Percentiles rank a stretch among this genome's conserved stretches.
Evolutionary conservation across 2,113 vertebrate species (phyloP).

Genomic region (Odocoileus hemionus): DNA sequence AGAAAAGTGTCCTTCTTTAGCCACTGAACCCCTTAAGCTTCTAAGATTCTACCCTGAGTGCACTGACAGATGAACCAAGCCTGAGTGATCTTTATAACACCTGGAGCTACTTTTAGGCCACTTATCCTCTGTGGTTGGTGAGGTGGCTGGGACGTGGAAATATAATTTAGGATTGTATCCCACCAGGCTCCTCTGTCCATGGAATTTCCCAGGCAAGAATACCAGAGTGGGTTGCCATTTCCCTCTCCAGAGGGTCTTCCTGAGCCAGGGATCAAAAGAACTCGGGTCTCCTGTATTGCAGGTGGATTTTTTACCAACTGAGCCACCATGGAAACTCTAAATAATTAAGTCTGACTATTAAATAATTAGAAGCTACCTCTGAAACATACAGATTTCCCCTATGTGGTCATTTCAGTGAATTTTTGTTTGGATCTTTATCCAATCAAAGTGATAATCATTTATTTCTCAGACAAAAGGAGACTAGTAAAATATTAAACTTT

Average conservation of each 20-base stretch:
- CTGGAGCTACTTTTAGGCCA: background rate
- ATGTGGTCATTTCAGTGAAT: background rate
- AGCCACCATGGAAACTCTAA: background rate
- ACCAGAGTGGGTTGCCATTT: fast-evolving
- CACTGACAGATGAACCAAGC: background rate
- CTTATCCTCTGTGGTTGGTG: background rate
- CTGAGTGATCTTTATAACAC: background rate
- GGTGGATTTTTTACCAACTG: background rate
- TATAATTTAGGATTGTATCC: background rate
- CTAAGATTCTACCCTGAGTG: background rate
- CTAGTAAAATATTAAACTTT: background rate
- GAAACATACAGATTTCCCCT: background rate
- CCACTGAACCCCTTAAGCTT: background rate
- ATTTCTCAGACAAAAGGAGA: background rate
- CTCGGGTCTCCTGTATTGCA: background rate
- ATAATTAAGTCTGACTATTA: background rate
- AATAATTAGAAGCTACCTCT: background rate
- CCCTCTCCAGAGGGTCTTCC: background rate
- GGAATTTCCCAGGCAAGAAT: background rate
- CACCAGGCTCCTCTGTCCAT: background rate
- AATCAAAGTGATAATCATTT: background rate
- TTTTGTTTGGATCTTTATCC: background rate
- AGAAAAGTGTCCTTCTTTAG: background rate
- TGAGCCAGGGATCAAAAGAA: background rate
- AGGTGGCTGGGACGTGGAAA: background rate